These are phyloP conservation scores for Uria lomvia DNA, from an alignment of 2,113 vertebrate species.

Conservation along the genomic window DNA sequence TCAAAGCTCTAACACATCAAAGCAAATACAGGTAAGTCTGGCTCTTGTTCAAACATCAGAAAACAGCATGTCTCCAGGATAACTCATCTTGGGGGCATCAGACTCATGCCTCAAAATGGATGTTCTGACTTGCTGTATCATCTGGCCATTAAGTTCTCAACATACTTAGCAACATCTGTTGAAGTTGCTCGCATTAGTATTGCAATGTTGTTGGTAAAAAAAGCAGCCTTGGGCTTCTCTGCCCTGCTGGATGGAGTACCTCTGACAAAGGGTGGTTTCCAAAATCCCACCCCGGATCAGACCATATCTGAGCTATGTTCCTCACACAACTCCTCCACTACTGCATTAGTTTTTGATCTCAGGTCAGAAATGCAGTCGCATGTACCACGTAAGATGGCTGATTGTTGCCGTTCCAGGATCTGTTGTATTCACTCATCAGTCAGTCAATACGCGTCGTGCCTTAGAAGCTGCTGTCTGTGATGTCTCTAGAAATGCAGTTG, in stretches of 20 bases:
- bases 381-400: neutral
- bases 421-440: neutral
- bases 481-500: neutral
- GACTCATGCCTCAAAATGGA: neutral
- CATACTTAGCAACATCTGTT: neutral
- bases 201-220: neutral
- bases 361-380: neutral
- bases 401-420: neutral
- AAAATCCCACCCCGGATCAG: neutral
- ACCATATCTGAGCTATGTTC: neutral
- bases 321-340: neutral
- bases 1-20: constrained; percentile 10
- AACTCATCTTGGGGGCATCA: neutral
- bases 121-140: neutral
- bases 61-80: neutral
- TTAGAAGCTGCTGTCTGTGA: neutral
- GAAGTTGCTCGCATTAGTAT: neutral
- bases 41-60: neutral
- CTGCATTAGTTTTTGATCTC: neutral
- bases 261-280: neutral
- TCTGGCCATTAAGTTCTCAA: neutral
- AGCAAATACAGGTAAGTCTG: neutral
- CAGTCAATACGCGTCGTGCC: neutral
- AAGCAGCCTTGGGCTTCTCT: neutral
- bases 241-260: neutral